Evolutionary conservation across 1,140 invertebrate species (phyloP).

Genomic region (Lysiphlebus fabarum): DNA sequence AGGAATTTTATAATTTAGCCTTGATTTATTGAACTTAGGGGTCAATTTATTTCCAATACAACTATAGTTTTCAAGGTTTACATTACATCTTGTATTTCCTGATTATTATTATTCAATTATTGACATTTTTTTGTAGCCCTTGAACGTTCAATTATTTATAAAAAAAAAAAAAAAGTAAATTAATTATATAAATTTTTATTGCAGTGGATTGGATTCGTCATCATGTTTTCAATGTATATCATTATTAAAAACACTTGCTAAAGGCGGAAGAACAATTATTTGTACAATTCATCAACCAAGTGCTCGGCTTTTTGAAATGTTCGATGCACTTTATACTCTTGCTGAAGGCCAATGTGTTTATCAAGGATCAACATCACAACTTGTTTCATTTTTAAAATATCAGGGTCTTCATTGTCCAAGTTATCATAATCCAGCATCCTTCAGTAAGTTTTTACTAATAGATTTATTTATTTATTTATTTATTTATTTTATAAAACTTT

Average conservation of each 20-base stretch:
- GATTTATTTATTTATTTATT: neutral
- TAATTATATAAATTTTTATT: constrained; percentile 25
- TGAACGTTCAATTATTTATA: too few relatives aligned
- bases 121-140: too few relatives aligned
- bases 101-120: too few relatives aligned
- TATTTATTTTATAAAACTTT: constrained; percentile 22
- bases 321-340: constrained; percentile 91
- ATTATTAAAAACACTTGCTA: constrained; percentile 80
- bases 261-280: constrained; percentile 89
- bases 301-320: constrained; percentile 94
- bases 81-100: too few relatives aligned
- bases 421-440: constrained; percentile 96
- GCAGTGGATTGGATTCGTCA: constrained; percentile 88
- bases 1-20: too few relatives aligned
- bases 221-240: constrained; percentile 93
- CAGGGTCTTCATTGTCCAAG: constrained; percentile 84
- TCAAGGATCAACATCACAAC: constrained; percentile 76
- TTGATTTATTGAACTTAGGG: too few relatives aligned
- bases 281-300: constrained; percentile 98
- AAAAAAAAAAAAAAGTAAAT: neutral
- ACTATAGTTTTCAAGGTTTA: too few relatives aligned
- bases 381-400: constrained; percentile 84
- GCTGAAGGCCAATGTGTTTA: constrained; percentile 94
- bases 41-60: too few relatives aligned
- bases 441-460: constrained; percentile 61